These are phyloP conservation scores for Drosophila virilis DNA, from an alignment of 1,140 invertebrate species.

Conservation along the genomic window DNA sequence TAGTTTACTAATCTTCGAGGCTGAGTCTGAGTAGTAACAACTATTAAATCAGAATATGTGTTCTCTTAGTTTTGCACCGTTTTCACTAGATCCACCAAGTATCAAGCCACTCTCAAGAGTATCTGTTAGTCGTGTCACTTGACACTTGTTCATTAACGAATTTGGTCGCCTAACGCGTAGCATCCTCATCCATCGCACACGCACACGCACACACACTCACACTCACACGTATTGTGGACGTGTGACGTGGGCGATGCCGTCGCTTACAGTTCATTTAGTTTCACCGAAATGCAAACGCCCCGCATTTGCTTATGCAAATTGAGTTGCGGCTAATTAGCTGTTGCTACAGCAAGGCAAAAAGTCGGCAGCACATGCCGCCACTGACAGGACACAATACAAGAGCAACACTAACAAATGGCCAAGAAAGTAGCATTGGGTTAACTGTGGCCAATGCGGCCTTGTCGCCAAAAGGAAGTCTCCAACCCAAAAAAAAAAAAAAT, in stretches of 20 bases:
- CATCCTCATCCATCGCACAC: constrained; percentile 14
- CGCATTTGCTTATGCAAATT: constrained; percentile 63
- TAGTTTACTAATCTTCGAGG: too few relatives aligned
- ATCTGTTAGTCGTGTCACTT: not conserved
- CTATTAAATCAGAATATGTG: too few relatives aligned
- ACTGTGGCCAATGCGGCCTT: constrained; percentile 15
- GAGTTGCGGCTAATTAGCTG: constrained; percentile 62
- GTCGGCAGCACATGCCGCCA: constrained; percentile 7
- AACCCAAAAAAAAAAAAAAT: not conserved
- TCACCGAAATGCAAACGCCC: constrained; percentile 24
- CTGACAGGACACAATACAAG: constrained; percentile 3
- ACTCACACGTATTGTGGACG: constrained; percentile 38
- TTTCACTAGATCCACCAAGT: too few relatives aligned
- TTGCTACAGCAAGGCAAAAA: constrained; percentile 23
- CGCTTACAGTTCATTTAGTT: constrained; percentile 66
- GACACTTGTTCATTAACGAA: constrained; percentile 60
- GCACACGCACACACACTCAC: constrained; percentile 1
- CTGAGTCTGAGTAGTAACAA: too few relatives aligned
- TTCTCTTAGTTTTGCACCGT: too few relatives aligned
- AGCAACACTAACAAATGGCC: not conserved
- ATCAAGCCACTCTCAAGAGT: not conserved
- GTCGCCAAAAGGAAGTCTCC: not conserved
- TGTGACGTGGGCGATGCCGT: constrained; percentile 50
- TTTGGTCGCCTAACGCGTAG: constrained; percentile 33
- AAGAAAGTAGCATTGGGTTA: constrained; percentile 31